A percentile compares a stretch with the other conserved stretches of the same genome.
Evolutionary conservation across 1,140 invertebrate genomes (phyloP).

Genomic region (Trichogramma pretiosum): DNA sequence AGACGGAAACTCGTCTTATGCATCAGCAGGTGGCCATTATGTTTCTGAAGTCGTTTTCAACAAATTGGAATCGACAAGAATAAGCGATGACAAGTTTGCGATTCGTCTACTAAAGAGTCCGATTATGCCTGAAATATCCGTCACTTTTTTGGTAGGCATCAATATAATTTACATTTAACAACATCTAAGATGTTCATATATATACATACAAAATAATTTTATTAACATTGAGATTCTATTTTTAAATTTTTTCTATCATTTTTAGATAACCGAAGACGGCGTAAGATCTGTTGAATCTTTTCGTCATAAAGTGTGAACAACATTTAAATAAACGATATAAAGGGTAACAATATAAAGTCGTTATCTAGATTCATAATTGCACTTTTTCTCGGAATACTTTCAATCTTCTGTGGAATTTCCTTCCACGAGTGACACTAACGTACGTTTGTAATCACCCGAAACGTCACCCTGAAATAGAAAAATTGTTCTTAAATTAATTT

Average conservation of each 20-base stretch:
- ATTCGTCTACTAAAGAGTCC: constrained; percentile 28
- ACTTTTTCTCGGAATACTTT: no score
- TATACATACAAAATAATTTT: background rate
- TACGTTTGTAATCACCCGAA: constrained; percentile 64
- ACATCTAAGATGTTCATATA: background rate
- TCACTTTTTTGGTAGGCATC: constrained; percentile 27
- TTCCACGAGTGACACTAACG: constrained; percentile 54
- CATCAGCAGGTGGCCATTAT: constrained; percentile 29
- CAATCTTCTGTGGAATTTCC: no score
- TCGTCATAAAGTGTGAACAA: no score
- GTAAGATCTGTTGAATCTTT: constrained; percentile 45
- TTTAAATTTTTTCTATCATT: constrained; percentile 19
- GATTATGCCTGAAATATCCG: constrained; percentile 22
- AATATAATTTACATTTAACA: background rate
- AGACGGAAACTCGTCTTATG: constrained; percentile 23
- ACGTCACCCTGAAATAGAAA: constrained; percentile 64
- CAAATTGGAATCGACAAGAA: constrained; percentile 25
- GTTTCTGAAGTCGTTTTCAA: constrained; percentile 26
- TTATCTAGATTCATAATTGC: no score
- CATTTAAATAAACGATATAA: no score
- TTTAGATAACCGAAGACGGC: constrained; percentile 44
- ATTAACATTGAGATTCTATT: background rate
- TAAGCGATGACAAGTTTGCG: constrained; percentile 26
- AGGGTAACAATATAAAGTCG: no score
- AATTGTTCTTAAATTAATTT: no score